phyloP scores from a whole-genome alignment of 2,113 vertebrate species.

The Notarius quadriscutis region DNA sequence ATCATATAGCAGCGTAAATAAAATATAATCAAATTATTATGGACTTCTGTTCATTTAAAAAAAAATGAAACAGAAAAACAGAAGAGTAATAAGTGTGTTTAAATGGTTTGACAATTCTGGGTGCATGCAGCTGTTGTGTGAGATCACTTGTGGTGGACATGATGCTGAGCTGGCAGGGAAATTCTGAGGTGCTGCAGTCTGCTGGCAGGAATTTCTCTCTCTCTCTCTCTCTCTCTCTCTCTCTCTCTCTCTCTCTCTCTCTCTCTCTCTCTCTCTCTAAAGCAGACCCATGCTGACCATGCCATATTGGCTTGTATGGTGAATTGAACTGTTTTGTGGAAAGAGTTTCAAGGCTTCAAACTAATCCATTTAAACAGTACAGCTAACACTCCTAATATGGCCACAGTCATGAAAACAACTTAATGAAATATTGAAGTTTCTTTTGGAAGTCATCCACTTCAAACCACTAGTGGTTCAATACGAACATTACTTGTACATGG shows the following conservation, averaged over 20 bases:
- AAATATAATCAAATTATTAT: not conserved
- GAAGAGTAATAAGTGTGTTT: slow-evolving; percentile 51
- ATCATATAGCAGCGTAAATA: not conserved
- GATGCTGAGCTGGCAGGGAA: slow-evolving; percentile 75
- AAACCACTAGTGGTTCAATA: not conserved
- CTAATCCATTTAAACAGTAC: not conserved
- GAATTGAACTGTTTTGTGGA: slow-evolving; percentile 29
- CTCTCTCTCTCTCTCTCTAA: not conserved
- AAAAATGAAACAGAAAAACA: not conserved
- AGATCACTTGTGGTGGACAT: slow-evolving; percentile 68
- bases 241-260: not conserved
- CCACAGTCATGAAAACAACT: not conserved
- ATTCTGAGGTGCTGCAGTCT: slow-evolving; percentile 66
- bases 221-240: not conserved
- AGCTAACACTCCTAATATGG: not conserved
- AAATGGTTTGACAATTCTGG: slow-evolving; percentile 66
- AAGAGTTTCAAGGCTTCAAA: not conserved
- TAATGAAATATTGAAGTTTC: too few species aligned
- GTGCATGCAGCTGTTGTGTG: slow-evolving; percentile 70
- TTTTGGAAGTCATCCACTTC: not conserved
- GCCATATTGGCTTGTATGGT: slow-evolving; percentile 41
- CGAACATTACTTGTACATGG: not conserved
- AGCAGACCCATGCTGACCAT: slow-evolving; percentile 22
- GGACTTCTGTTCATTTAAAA: not conserved
- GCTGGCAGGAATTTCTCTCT: slow-evolving; percentile 52